phyloP scores from a whole-genome alignment of 2,888 invertebrate genomes.

The Maniola hyperantus region DNA sequence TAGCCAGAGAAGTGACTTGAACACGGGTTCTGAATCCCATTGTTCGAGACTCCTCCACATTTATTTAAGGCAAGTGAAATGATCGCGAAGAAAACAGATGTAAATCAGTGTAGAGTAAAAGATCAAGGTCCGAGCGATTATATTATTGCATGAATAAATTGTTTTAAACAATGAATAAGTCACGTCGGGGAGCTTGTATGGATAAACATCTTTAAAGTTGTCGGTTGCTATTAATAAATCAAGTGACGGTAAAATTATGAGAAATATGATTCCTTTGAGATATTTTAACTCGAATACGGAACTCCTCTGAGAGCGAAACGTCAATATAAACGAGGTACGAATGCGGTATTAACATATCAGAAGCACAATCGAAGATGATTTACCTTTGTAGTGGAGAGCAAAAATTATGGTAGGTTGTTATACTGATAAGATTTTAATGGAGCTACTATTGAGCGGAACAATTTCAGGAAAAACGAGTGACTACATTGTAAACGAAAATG shows the following conservation, averaged over 20 bases:
- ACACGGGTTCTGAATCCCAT: conserved; percentile 54
- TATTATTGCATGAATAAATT: conserved; percentile 50
- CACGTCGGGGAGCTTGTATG: conserved; percentile 42
- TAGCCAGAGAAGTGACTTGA: conserved; percentile 52
- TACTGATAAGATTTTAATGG: neutral
- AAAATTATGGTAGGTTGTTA: neutral
- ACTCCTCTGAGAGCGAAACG: conserved; percentile 32
- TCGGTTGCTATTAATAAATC: conserved; percentile 44
- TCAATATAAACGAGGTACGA: conserved; percentile 35
- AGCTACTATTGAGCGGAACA: neutral
- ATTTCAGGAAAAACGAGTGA: neutral
- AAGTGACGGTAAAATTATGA: conserved; percentile 40
- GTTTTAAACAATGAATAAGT: conserved; percentile 49
- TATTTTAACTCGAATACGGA: conserved; percentile 40
- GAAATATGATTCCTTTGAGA: conserved; percentile 38
- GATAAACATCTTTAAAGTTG: conserved; percentile 43
- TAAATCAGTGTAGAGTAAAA: conserved; percentile 50
- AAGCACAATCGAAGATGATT: conserved; percentile 32
- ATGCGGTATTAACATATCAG: conserved; percentile 29
- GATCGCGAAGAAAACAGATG: conserved; percentile 49
- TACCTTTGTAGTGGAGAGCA: conserved; percentile 26
- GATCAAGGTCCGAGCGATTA: conserved; percentile 49
- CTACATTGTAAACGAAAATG: neutral
- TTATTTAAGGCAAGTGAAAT: conserved; percentile 42
- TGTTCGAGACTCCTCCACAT: conserved; percentile 50